These are phyloP conservation scores for Cotesia glomerata DNA, from an alignment of 1,140 invertebrate species.

Conservation along the genomic window DNA sequence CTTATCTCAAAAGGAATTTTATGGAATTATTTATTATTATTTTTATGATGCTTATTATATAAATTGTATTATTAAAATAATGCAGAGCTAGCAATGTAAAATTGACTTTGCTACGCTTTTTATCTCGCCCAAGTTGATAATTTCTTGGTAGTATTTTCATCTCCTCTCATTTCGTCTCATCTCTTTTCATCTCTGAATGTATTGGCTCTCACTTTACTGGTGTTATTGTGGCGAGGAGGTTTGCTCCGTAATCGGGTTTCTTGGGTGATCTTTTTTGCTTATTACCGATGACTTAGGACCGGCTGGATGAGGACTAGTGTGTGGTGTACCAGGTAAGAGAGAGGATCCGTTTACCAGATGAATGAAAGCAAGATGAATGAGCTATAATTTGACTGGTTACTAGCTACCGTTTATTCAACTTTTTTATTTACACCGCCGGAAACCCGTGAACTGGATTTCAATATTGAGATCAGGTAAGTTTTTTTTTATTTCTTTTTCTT, in stretches of 20 bases:
- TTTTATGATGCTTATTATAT: neutral
- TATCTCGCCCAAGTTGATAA: constrained; percentile 49
- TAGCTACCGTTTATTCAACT: neutral
- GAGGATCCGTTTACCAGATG: constrained; percentile 39
- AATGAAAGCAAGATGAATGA: constrained; percentile 58
- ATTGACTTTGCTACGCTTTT: constrained; percentile 58
- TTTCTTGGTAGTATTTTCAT: constrained; percentile 48
- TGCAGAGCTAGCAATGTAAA: constrained; percentile 44
- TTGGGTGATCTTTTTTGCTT: constrained; percentile 53
- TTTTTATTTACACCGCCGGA: constrained; percentile 22
- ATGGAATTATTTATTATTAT: too few relatives aligned
- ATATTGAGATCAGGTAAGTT: neutral
- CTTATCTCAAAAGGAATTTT: too few relatives aligned
- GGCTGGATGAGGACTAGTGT: neutral
- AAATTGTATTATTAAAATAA: constrained; percentile 40
- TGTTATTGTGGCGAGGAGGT: too few relatives aligned
- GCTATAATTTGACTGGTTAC: constrained; percentile 46
- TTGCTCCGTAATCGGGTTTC: constrained; percentile 43
- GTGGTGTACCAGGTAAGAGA: constrained; percentile 16
- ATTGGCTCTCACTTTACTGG: constrained; percentile 22
- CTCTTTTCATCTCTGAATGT: neutral
- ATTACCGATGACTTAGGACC: constrained; percentile 39
- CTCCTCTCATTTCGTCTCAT: neutral
- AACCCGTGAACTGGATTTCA: constrained; percentile 7
- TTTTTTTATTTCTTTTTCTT: neutral